Percentiles rank a stretch among this genome's conserved stretches.
Conservation (phyloP, 2,888 invertebrate genomes). For the Ennomos erosarius region DNA sequence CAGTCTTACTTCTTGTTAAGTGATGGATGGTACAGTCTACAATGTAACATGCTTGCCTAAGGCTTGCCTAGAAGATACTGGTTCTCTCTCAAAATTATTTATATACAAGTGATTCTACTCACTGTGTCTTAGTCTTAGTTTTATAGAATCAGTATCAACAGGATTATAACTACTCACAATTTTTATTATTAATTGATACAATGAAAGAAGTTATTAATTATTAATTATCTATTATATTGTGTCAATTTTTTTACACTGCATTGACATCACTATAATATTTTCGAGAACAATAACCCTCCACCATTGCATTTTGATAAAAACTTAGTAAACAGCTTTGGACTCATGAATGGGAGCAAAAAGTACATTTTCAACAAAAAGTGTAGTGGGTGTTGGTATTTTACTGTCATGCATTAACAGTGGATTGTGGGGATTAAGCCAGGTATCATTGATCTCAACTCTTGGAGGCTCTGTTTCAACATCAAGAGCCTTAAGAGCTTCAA, state of each 20-base stretch:
- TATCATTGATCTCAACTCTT: conserved; percentile 44
- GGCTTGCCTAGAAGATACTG: no score
- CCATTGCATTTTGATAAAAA: conserved; percentile 21
- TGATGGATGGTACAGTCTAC: no score
- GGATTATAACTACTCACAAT: neutral
- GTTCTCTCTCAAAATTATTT: no score
- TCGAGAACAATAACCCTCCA: conserved; percentile 27
- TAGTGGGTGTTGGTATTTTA: conserved; percentile 63
- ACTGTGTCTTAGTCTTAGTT: neutral
- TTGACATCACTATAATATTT: no score
- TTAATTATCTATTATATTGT: no score
- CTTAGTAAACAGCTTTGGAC: conserved; percentile 56
- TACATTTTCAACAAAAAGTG: conserved; percentile 69
- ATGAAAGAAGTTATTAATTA: neutral
- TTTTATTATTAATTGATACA: conserved; percentile 4
- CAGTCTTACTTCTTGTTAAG: no score
- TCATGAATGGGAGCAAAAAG: conserved; percentile 52
- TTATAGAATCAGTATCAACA: neutral
- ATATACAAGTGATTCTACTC: neutral
- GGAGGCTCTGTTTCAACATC: conserved; percentile 56
- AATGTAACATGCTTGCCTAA: no score
- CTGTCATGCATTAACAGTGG: conserved; percentile 51
- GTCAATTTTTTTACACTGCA: no score
- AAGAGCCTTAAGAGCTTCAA: conserved; percentile 75
- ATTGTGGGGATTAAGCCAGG: conserved; percentile 53